Conservation (phyloP, 2,888 invertebrate genomes). For the Mylabris sibirica region DNA sequence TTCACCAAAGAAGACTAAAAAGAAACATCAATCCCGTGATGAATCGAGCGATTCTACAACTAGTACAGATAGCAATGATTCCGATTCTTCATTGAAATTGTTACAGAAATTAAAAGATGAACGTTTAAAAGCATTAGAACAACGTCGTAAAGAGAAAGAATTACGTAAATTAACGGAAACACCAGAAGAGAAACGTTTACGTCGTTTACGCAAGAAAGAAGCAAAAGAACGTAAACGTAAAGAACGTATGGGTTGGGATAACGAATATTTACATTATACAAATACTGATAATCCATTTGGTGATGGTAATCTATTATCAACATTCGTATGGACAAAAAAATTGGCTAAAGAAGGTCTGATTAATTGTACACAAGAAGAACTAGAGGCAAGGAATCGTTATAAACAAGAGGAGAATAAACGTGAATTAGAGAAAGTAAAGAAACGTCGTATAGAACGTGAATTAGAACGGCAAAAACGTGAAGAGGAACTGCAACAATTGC, state of each 20-base stretch:
- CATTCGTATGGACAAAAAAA: conserved; percentile 98
- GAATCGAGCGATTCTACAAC: conserved; percentile 27
- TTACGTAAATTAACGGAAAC: conserved; percentile 88
- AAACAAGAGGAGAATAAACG: conserved; percentile 91
- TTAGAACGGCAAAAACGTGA: conserved; percentile 83
- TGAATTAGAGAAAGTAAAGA: conserved; percentile 94
- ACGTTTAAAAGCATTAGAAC: conserved; percentile 70
- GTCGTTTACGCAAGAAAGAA: conserved; percentile 89
- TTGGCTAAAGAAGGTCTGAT: conserved; percentile 90
- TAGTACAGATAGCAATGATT: conserved; percentile 42
- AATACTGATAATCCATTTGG: conserved; percentile 99
- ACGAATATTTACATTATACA: conserved; percentile 95
- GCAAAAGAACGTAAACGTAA: conserved; percentile 87
- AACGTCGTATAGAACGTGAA: conserved; percentile 87
- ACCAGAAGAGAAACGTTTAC: conserved; percentile 85
- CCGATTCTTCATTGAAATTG: conserved; percentile 66
- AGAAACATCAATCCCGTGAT: background rate
- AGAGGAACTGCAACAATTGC: conserved; percentile 83
- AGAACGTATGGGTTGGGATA: conserved; percentile 97
- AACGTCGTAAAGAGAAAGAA: conserved; percentile 75
- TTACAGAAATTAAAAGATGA: conserved; percentile 78
- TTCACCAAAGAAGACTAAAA: background rate
- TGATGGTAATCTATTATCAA: conserved; percentile 91
- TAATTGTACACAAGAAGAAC: conserved; percentile 77
- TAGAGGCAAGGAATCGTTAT: conserved; percentile 82